These are phyloP conservation scores for Notospermus geniculatus DNA, from an alignment of 1,140 invertebrate genomes.

Conservation along the genomic window DNA sequence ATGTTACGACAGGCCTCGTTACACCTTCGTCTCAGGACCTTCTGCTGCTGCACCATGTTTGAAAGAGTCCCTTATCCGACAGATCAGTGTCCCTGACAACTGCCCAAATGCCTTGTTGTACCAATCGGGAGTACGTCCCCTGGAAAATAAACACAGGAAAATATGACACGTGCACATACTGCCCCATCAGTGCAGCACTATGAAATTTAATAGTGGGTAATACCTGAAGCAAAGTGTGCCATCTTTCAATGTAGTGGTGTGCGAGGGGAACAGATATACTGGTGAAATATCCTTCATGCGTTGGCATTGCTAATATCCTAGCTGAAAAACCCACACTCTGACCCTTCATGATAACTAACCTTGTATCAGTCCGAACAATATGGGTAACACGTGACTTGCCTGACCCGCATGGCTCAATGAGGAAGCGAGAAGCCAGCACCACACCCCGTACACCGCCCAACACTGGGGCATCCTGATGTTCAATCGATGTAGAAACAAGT, in stretches of 20 bases:
- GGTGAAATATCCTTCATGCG: no score
- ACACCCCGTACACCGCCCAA: slow-evolving; percentile 76
- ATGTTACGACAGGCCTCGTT: no score
- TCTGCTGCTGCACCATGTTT: slow-evolving; percentile 64
- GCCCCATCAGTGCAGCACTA: no score
- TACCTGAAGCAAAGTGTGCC: no score
- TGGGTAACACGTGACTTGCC: slow-evolving; percentile 87
- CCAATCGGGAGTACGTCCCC: slow-evolving; percentile 88
- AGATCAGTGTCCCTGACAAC: slow-evolving; percentile 75
- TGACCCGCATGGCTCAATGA: slow-evolving; percentile 89
- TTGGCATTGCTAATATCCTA: no score
- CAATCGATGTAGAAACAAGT: slow-evolving; percentile 83
- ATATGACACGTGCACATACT: no score
- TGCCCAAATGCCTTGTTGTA: slow-evolving; percentile 92
- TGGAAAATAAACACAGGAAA: slow-evolving; percentile 51
- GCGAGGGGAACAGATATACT: no score
- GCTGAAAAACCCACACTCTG: no score
- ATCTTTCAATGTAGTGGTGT: no score
- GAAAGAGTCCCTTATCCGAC: slow-evolving; percentile 81
- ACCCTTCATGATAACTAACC: no score
- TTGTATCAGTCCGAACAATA: slow-evolving; percentile 83
- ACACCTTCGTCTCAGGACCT: slow-evolving; percentile 77
- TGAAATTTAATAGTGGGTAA: no score
- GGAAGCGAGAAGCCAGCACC: slow-evolving; percentile 82
- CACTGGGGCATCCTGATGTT: slow-evolving; percentile 72